Percentiles rank a stretch among this genome's conserved stretches.
Evolutionary conservation across 2,888 invertebrate genomes (phyloP).

Genomic region (Parelbella ahira): DNA sequence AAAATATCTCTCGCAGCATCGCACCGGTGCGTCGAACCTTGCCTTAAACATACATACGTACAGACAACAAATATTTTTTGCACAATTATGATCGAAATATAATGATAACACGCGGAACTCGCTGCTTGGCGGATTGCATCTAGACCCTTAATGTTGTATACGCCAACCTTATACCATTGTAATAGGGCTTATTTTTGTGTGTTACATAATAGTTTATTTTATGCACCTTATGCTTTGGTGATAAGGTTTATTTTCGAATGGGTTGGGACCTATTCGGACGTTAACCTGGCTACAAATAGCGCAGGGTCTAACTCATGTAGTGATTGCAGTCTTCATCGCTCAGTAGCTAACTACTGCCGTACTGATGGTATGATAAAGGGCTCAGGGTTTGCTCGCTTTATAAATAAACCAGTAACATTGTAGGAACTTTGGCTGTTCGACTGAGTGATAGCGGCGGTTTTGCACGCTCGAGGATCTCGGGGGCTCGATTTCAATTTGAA

Average conservation of each 20-base stretch:
- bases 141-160: background rate
- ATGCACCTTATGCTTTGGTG: background rate
- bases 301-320: slow-evolving; percentile 34
- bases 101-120: slow-evolving; percentile 31
- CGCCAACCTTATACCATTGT: slow-evolving; percentile 9
- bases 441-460: too few species aligned
- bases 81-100: slow-evolving; percentile 30
- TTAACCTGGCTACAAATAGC: slow-evolving; percentile 31
- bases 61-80: slow-evolving; percentile 30
- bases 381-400: slow-evolving; percentile 13
- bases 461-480: background rate
- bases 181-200: slow-evolving; percentile 20
- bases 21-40: slow-evolving; percentile 3
- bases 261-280: slow-evolving; percentile 2
- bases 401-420: slow-evolving; percentile 19
- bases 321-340: slow-evolving; percentile 39
- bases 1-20: slow-evolving; percentile 11
- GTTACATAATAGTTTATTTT: background rate
- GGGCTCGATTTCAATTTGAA: background rate
- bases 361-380: slow-evolving; percentile 30
- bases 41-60: slow-evolving; percentile 8
- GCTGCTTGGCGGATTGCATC: slow-evolving; percentile 26
- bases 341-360: slow-evolving; percentile 34
- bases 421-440: slow-evolving; percentile 11
- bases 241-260: slow-evolving; percentile 21